Percentiles rank a stretch among this genome's conserved stretches.
Evolutionary conservation across 2,797 vertebrate genomes (phyloP).

Genomic region (Rhynchonycteris naso): DNA sequence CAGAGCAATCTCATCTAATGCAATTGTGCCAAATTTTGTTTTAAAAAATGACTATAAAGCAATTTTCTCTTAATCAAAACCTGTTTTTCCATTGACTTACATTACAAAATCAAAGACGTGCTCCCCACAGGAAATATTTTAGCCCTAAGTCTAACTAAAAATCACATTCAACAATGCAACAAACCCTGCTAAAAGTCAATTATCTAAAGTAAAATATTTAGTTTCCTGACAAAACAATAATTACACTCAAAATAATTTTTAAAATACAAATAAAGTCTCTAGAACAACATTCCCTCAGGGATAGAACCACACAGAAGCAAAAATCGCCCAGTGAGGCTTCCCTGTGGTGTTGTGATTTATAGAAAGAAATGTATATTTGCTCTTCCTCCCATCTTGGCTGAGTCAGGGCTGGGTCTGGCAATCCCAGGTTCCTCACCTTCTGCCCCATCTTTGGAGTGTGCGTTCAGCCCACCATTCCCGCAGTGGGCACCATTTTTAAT

Average conservation of each 20-base stretch:
- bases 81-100: constrained; percentile 68
- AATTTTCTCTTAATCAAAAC: constrained; percentile 77
- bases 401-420: too few species aligned
- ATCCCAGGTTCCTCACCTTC: not conserved
- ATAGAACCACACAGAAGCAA: constrained; percentile 7
- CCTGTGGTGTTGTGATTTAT: not conserved
- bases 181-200: constrained; percentile 57
- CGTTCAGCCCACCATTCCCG: not conserved
- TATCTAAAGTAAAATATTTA: constrained; percentile 70
- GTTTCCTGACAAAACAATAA: constrained; percentile 71
- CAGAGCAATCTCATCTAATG: constrained; percentile 51
- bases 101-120: constrained; percentile 69
- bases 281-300: constrained; percentile 51
- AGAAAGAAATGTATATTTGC: not conserved
- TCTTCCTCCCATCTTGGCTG: not conserved
- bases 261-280: constrained; percentile 59
- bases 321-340: constrained; percentile 11
- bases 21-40: constrained; percentile 59
- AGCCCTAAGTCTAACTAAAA: constrained; percentile 73
- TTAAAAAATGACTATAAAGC: constrained; percentile 61
- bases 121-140: constrained; percentile 67
- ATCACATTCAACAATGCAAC: constrained; percentile 67
- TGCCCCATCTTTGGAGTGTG: too few species aligned
- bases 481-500: not conserved
- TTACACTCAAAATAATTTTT: constrained; percentile 69